A percentile compares a stretch with the other conserved stretches of the same genome.
phyloP scores from a whole-genome alignment of 2,888 invertebrate genomes.

The Macaria notata region DNA sequence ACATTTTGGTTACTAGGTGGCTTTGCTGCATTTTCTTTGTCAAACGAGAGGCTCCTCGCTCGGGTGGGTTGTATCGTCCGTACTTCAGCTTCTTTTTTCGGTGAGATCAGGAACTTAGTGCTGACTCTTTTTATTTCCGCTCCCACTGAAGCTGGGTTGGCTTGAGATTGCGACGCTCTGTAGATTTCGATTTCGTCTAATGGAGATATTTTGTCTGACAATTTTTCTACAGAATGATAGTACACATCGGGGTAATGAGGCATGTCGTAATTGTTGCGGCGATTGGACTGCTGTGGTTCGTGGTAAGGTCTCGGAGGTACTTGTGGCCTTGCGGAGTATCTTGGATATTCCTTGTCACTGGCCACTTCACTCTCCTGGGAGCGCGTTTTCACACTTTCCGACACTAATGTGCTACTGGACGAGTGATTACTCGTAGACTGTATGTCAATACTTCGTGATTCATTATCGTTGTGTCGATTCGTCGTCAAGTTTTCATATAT shows the following conservation, averaged over 20 bases:
- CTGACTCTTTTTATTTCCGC: slow-evolving; percentile 76
- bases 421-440: slow-evolving; percentile 54
- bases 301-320: slow-evolving; percentile 56
- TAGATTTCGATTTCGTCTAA: slow-evolving; percentile 63
- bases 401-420: slow-evolving; percentile 70
- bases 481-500: slow-evolving; percentile 70
- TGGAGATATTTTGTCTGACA: slow-evolving; percentile 56
- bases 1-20: slow-evolving; percentile 22
- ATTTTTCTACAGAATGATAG: slow-evolving; percentile 71
- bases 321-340: slow-evolving; percentile 57
- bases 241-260: slow-evolving; percentile 64
- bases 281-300: slow-evolving; percentile 41
- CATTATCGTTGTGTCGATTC: slow-evolving; percentile 42
- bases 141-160: slow-evolving; percentile 65
- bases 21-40: slow-evolving; percentile 37
- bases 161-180: slow-evolving; percentile 56
- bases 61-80: slow-evolving; percentile 69
- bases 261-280: slow-evolving; percentile 32
- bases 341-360: slow-evolving; percentile 36
- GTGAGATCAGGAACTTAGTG: slow-evolving; percentile 71
- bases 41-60: slow-evolving; percentile 69
- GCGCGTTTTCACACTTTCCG: slow-evolving; percentile 55
- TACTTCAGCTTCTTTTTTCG: slow-evolving; percentile 76
- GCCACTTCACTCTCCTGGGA: slow-evolving; percentile 29
- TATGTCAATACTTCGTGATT: slow-evolving; percentile 44